phyloP scores from a whole-genome alignment of 2,797 vertebrate species.

The Atherinosoma microstoma region DNA sequence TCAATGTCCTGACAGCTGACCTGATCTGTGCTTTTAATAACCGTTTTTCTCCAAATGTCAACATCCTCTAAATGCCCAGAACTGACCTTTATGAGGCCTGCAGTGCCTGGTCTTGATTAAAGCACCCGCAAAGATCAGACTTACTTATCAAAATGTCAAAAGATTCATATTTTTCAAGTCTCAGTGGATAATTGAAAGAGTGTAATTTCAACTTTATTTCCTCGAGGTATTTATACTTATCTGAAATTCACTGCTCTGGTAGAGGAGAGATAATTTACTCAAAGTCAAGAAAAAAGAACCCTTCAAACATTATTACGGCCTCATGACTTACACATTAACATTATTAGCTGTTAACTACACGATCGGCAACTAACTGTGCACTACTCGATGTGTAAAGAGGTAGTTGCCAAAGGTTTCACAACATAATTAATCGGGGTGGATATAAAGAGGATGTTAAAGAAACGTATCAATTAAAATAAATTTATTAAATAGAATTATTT shows the following conservation, averaged over 20 bases:
- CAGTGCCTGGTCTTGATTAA: conserved; percentile 13
- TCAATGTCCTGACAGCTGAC: neutral
- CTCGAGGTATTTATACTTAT: neutral
- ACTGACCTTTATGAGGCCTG: conserved; percentile 19
- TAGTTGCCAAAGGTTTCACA: neutral
- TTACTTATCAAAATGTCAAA: conserved; percentile 19
- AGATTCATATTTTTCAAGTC: neutral
- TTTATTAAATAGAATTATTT: too few relatives aligned
- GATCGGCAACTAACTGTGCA: neutral
- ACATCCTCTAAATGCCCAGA: neutral
- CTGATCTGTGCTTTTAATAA: conserved; percentile 5
- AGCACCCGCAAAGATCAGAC: conserved; percentile 12
- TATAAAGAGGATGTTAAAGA: neutral
- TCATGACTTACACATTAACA: too few relatives aligned
- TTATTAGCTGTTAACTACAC: too few relatives aligned
- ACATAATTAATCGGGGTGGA: neutral
- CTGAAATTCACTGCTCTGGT: neutral
- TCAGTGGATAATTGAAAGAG: neutral
- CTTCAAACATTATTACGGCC: neutral
- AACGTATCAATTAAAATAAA: neutral
- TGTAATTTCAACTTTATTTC: neutral
- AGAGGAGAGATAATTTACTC: neutral
- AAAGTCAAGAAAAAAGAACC: neutral
- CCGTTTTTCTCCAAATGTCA: conserved; percentile 27
- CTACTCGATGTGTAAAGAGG: neutral